phyloP scores from a whole-genome alignment of 2,797 vertebrate species.

The Ciconia nigra region DNA sequence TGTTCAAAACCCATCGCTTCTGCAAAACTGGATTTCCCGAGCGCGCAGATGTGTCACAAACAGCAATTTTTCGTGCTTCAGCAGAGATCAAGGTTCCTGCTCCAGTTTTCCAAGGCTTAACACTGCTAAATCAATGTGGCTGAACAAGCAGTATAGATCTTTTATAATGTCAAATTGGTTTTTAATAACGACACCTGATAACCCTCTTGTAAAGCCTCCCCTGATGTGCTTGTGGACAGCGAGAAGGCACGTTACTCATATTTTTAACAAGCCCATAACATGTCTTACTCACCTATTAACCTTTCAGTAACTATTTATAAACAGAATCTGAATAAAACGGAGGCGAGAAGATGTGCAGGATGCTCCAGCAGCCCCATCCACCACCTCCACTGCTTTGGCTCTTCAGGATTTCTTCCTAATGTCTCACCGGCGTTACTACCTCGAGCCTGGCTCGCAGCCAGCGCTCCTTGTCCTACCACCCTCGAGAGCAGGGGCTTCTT shows the following conservation, averaged over 20 bases:
- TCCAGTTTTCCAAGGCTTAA: constrained; percentile 21
- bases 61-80: not conserved
- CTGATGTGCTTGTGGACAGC: not conserved
- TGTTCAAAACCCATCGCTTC: not conserved
- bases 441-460: not conserved
- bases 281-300: not conserved
- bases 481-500: not conserved
- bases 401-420: not conserved
- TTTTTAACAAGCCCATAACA: not conserved
- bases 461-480: not conserved
- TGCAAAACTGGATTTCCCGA: not conserved
- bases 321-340: not conserved
- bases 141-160: constrained; percentile 24
- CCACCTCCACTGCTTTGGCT: not conserved
- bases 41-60: not conserved
- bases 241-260: not conserved
- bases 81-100: constrained; percentile 31
- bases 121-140: constrained; percentile 33
- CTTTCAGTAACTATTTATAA: not conserved
- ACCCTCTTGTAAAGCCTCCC: not conserved
- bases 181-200: constrained; percentile 26
- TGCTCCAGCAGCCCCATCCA: not conserved
- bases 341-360: not conserved
- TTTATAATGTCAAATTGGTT: constrained; percentile 24
- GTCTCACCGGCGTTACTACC: not conserved